Percentiles rank a stretch among this genome's conserved stretches.
Conservation (phyloP, 2,888 invertebrate genomes). For the Colostygia pectinataria region DNA sequence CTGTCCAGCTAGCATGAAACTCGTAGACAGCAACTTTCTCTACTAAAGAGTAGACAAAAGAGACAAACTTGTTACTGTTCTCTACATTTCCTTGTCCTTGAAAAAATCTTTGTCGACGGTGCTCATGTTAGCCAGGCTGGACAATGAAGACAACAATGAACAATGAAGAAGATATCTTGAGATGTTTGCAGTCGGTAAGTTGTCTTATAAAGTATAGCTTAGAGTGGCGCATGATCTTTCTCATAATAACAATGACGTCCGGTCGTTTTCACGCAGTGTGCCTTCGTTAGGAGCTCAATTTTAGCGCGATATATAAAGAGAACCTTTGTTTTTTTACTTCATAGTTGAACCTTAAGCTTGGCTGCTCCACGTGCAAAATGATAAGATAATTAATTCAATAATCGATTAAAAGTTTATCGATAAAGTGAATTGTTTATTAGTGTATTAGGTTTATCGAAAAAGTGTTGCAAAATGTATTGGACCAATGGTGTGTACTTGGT, state of each 20-base stretch:
- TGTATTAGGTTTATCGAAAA: conserved; percentile 6
- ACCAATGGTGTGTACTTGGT: conserved; percentile 59
- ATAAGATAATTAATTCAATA: conserved; percentile 44
- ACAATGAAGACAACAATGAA: no score
- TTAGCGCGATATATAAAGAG: conserved; percentile 76
- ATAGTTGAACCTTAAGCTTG: conserved; percentile 62
- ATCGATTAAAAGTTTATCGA: conserved; percentile 18
- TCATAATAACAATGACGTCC: conserved; percentile 80
- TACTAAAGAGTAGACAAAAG: no score
- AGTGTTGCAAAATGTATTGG: conserved; percentile 59
- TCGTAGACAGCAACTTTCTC: no score
- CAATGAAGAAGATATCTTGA: no score
- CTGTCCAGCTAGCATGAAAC: no score
- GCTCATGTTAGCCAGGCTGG: no score
- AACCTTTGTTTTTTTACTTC: conserved; percentile 68
- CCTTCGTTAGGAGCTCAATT: conserved; percentile 67
- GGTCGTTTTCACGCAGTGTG: conserved; percentile 75
- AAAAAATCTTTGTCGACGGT: no score
- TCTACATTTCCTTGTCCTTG: no score
- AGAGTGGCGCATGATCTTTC: conserved; percentile 42
- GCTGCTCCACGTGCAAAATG: conserved; percentile 43
- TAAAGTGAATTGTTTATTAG: conserved; percentile 8
- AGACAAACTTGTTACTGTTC: no score
- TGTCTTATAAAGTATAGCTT: conserved; percentile 13
- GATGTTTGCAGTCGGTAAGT: background rate